These are phyloP conservation scores for Chelonus formosanus DNA, from an alignment of 2,888 invertebrate genomes.

Conservation along the genomic window DNA sequence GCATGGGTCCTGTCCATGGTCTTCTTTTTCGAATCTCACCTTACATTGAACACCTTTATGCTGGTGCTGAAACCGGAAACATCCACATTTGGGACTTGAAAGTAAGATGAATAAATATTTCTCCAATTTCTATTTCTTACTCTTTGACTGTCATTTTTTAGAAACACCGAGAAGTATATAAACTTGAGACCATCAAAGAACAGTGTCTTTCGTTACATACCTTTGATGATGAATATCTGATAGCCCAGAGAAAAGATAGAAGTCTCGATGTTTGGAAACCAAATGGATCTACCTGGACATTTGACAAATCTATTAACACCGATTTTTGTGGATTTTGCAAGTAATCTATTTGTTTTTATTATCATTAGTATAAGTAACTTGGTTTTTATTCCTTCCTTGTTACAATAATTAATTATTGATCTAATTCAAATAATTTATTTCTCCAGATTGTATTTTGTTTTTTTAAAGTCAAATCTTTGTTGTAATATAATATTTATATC, in stretches of 20 bases:
- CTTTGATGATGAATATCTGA: constrained; percentile 69
- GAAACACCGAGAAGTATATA: constrained; percentile 76
- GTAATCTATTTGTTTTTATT: constrained; percentile 49
- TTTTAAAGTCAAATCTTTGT: no score
- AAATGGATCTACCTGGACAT: constrained; percentile 68
- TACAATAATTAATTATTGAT: no score
- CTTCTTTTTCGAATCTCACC: constrained; percentile 69
- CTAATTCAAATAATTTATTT: no score
- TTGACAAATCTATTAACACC: constrained; percentile 69
- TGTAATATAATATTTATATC: no score
- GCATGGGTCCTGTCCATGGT: constrained; percentile 78
- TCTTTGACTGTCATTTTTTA: constrained; percentile 61
- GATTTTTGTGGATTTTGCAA: constrained; percentile 79
- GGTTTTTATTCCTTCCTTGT: background rate
- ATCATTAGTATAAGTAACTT: background rate
- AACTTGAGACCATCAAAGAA: constrained; percentile 68
- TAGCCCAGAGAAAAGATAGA: constrained; percentile 81
- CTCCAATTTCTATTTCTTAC: background rate
- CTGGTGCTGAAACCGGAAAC: constrained; percentile 78
- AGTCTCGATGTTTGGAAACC: constrained; percentile 73
- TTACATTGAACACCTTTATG: constrained; percentile 70
- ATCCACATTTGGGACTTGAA: constrained; percentile 83
- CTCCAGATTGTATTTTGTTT: no score
- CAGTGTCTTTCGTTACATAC: constrained; percentile 73
- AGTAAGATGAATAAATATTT: constrained; percentile 62